Evolutionary conservation across 2,113 vertebrate species (phyloP).

Genomic region (Uria lomvia): DNA sequence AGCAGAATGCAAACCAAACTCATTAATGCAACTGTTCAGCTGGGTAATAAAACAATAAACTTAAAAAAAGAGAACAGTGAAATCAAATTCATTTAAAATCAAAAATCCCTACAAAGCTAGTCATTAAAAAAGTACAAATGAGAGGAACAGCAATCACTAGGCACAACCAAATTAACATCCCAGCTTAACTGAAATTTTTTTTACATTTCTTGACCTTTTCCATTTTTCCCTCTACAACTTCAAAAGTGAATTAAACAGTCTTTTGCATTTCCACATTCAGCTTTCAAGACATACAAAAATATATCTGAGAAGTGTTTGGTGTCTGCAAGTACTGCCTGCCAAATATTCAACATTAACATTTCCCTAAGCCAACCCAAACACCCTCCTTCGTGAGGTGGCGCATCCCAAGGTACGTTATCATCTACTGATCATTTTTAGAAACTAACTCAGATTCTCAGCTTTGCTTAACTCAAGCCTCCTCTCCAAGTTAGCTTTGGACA

Average conservation of each 20-base stretch:
- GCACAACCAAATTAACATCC: constrained; percentile 13
- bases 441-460: not conserved
- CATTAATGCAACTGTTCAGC: constrained; percentile 6
- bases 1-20: constrained; percentile 15
- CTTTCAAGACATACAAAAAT: constrained; percentile 30
- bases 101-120: constrained; percentile 46
- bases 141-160: not conserved
- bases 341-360: not conserved
- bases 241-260: constrained; percentile 16
- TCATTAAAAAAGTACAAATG: constrained; percentile 9
- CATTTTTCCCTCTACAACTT: constrained; percentile 8
- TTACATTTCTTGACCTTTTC: constrained; percentile 50
- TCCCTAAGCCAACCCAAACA: not conserved
- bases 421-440: not conserved
- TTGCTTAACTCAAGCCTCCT: not conserved
- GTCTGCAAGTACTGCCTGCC: not conserved
- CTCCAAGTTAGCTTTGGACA: not conserved
- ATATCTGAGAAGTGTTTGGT: not conserved
- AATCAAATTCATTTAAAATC: constrained; percentile 36
- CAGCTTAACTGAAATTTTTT: constrained; percentile 26
- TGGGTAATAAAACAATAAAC: constrained; percentile 21
- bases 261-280: constrained; percentile 5
- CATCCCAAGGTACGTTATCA: not conserved
- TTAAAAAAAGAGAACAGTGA: not conserved
- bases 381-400: not conserved